A percentile compares a stretch with the other conserved stretches of the same genome.
Evolutionary conservation across 2,888 invertebrate genomes (phyloP).

Genomic region (Morinoia aosen): DNA sequence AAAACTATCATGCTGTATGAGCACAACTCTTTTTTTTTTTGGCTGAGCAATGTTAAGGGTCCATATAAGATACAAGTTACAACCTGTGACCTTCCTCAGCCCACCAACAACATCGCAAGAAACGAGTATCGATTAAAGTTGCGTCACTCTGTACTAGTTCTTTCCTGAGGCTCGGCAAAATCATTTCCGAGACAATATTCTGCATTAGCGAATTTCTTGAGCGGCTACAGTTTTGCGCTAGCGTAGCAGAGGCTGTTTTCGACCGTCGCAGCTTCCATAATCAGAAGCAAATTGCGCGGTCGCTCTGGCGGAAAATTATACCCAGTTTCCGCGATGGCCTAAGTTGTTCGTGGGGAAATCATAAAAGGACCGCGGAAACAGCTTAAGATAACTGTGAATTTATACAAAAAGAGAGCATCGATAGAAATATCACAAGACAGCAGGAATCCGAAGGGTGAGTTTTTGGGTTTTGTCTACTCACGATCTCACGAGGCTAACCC

Average conservation of each 20-base stretch:
- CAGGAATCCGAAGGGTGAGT: background rate
- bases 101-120: background rate
- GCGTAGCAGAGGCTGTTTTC: background rate
- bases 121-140: background rate
- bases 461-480: background rate
- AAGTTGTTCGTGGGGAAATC: slow-evolving; percentile 47
- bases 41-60: too few species aligned
- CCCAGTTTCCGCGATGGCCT: slow-evolving; percentile 34
- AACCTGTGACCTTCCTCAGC: too few species aligned
- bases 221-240: background rate
- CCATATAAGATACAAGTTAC: too few species aligned
- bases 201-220: slow-evolving; percentile 27
- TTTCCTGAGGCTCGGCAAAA: background rate
- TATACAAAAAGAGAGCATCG: background rate
- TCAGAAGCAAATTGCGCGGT: slow-evolving; percentile 42
- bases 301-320: slow-evolving; percentile 49
- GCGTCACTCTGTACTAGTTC: background rate
- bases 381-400: slow-evolving; percentile 22
- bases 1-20: too few species aligned
- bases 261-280: slow-evolving; percentile 23
- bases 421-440: background rate
- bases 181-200: slow-evolving; percentile 40
- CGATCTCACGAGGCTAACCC: background rate
- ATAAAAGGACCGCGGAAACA: slow-evolving; percentile 42
- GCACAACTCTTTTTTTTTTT: too few species aligned